Evolutionary conservation across 23 tunicate genomes (phyloP).

Genomic region (Corella eumyota): DNA sequence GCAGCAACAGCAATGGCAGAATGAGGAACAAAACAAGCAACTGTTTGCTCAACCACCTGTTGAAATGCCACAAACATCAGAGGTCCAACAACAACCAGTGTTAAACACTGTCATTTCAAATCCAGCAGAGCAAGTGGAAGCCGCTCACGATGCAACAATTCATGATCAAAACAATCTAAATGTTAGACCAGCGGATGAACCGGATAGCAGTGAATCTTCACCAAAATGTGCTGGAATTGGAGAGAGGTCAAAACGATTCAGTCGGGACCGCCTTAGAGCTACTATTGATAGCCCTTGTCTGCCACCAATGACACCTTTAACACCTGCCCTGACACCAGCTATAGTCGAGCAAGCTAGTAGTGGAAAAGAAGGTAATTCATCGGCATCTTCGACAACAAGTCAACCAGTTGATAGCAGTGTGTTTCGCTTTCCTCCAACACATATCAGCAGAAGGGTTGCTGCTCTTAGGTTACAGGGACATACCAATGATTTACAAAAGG

Average conservation of each 20-base stretch:
- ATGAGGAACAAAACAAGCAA: not conserved
- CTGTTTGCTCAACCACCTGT: not conserved
- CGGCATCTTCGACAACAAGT: slow-evolving; percentile 19
- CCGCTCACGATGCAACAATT: too few relatives aligned
- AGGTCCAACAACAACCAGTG: not conserved
- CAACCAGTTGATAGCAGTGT: slow-evolving; percentile 36
- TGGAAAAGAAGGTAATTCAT: slow-evolving; percentile 14
- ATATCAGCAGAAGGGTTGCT: slow-evolving; percentile 42
- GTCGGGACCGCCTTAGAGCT: slow-evolving; percentile 69
- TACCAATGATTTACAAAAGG: slow-evolving; percentile 11
- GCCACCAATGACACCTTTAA: slow-evolving; percentile 71
- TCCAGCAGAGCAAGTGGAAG: too few relatives aligned
- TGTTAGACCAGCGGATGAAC: not conserved
- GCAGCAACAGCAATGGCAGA: too few relatives aligned
- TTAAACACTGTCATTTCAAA: too few relatives aligned
- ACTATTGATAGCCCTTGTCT: slow-evolving; percentile 81
- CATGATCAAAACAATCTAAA: too few relatives aligned
- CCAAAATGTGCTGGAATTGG: slow-evolving; percentile 53
- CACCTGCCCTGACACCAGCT: slow-evolving; percentile 57
- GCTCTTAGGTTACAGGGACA: slow-evolving; percentile 54
- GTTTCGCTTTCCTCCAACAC: slow-evolving; percentile 69
- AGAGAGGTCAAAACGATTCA: slow-evolving; percentile 50
- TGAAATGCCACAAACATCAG: not conserved
- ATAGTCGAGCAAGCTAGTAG: slow-evolving; percentile 4
- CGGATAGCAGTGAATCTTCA: slow-evolving; percentile 1